phyloP scores from a whole-genome alignment of 2,113 vertebrate genomes.

The Nipponia nippon region DNA sequence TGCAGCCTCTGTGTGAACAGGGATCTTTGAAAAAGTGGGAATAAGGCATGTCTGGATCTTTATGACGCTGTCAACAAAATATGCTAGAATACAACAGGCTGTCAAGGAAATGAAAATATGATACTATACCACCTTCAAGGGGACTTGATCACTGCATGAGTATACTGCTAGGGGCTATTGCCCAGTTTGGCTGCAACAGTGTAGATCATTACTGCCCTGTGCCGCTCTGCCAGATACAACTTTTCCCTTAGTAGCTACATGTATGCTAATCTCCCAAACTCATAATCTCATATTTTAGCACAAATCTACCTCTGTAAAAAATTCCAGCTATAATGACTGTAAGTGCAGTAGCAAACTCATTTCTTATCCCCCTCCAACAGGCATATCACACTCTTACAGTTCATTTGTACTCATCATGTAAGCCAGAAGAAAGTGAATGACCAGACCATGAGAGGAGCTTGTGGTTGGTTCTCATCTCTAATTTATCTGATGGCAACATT shows the following conservation, averaged over 20 bases:
- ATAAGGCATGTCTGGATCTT: neutral
- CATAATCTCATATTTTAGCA: neutral
- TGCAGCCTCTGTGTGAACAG: neutral
- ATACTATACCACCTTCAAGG: neutral
- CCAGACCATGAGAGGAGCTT: neutral
- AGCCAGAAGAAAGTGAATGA: neutral
- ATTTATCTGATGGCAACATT: neutral
- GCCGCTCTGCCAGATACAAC: neutral
- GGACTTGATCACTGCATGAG: neutral
- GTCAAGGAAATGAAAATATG: neutral
- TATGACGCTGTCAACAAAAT: neutral
- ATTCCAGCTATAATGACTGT: neutral
- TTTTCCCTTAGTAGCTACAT: neutral
- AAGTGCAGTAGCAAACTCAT: neutral
- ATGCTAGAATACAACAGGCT: neutral
- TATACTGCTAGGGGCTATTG: neutral
- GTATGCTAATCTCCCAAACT: neutral
- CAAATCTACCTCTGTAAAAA: neutral
- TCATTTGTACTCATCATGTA: neutral
- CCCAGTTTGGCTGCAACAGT: neutral
- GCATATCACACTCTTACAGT: neutral
- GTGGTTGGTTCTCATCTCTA: neutral
- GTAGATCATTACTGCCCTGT: neutral
- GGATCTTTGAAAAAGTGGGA: neutral
- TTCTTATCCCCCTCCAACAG: neutral